Evolutionary conservation across 2,888 invertebrate species (phyloP).

Genomic region (Plemyria rubiginata): DNA sequence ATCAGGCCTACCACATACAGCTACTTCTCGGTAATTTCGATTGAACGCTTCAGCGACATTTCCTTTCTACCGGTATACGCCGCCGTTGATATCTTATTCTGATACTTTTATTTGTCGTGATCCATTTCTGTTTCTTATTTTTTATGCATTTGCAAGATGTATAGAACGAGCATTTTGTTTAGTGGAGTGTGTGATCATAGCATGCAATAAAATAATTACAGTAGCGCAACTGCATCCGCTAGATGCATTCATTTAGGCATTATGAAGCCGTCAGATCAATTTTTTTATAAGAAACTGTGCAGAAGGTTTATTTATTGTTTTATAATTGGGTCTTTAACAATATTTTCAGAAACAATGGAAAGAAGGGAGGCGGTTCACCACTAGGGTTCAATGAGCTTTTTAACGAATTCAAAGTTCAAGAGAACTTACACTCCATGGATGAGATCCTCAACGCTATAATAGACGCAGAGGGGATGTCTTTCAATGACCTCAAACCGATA

Average conservation of each 20-base stretch:
- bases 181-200: conserved; percentile 70
- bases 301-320: too few species aligned
- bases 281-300: background rate
- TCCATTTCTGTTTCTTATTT: conserved; percentile 51
- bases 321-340: background rate
- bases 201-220: conserved; percentile 68
- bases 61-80: conserved; percentile 56
- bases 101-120: conserved; percentile 53
- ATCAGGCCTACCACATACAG: conserved; percentile 45
- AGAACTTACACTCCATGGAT: conserved; percentile 94
- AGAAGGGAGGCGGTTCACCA: conserved; percentile 90
- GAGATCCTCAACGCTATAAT: conserved; percentile 95
- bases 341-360: conserved; percentile 85
- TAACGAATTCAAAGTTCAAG: conserved; percentile 94
- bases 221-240: conserved; percentile 71
- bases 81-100: conserved; percentile 51
- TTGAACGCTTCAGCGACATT: conserved; percentile 56
- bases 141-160: conserved; percentile 43
- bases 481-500: conserved; percentile 95
- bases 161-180: conserved; percentile 64
- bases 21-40: conserved; percentile 50
- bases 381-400: conserved; percentile 94
- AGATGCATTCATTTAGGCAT: conserved; percentile 65
- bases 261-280: conserved; percentile 33
- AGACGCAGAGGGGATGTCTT: conserved; percentile 96